Conservation (phyloP, 2,888 invertebrate genomes). For the Idaea straminata region DNA sequence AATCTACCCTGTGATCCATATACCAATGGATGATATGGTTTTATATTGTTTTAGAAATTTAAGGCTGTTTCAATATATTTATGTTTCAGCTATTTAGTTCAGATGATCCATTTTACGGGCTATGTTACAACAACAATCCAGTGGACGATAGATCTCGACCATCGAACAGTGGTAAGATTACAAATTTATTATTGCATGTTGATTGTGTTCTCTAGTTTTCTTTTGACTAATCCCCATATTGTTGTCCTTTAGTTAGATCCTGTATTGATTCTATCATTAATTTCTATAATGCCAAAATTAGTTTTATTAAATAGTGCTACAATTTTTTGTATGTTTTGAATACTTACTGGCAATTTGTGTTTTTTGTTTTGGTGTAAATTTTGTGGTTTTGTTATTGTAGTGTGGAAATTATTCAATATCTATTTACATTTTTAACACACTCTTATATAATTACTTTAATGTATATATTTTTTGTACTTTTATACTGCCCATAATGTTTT, state of each 20-base stretch:
- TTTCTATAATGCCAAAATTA: neutral
- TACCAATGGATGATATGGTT: neutral
- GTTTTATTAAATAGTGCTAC: neutral
- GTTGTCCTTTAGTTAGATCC: conserved; percentile 10
- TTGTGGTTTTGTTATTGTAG: neutral
- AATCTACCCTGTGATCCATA: neutral
- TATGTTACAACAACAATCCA: conserved; percentile 59
- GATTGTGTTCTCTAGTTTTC: conserved; percentile 12
- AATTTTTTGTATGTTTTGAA: neutral
- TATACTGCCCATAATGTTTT: neutral
- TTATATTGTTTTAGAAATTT: neutral
- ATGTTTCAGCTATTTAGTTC: conserved; percentile 70
- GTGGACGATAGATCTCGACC: conserved; percentile 61
- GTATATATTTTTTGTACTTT: neutral
- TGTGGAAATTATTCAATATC: neutral
- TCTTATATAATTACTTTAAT: neutral
- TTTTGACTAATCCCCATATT: conserved; percentile 11
- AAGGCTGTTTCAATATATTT: conserved; percentile 9
- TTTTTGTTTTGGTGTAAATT: neutral
- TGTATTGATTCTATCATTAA: neutral
- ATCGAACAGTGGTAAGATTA: conserved; percentile 61
- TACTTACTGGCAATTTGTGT: neutral
- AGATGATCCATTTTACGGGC: conserved; percentile 77
- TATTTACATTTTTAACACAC: neutral
- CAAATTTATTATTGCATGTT: conserved; percentile 8